Evolutionary conservation across 1,140 invertebrate species (phyloP).

Genomic region (Pachyrhynchus sulphureomaculatus): DNA sequence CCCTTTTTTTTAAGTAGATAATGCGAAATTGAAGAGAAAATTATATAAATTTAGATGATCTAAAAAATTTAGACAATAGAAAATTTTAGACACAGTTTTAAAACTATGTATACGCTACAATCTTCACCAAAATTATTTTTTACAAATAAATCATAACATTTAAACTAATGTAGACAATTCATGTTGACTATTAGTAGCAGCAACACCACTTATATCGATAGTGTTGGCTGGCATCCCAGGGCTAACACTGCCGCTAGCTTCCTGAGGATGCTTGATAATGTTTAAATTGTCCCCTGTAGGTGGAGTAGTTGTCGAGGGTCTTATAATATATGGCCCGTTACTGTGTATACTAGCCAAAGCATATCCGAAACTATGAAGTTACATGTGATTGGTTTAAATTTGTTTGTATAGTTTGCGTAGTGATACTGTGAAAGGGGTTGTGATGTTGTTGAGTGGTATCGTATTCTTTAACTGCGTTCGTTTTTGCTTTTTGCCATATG

Average conservation of each 20-base stretch:
- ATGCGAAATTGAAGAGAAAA: no score
- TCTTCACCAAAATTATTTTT: no score
- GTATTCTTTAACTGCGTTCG: constrained; percentile 55
- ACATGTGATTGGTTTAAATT: constrained; percentile 46
- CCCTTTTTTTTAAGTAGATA: no score
- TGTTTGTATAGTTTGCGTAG: constrained; percentile 30
- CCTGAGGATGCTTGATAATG: constrained; percentile 51
- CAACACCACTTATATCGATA: constrained; percentile 66
- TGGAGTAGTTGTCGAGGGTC: constrained; percentile 55
- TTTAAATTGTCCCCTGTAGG: constrained; percentile 53
- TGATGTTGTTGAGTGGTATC: constrained; percentile 43
- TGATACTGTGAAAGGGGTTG: constrained; percentile 44
- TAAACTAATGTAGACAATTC: constrained; percentile 69
- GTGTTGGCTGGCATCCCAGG: constrained; percentile 63
- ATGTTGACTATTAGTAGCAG: constrained; percentile 64
- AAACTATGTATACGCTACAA: no score
- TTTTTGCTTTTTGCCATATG: constrained; percentile 88
- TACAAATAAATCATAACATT: background rate
- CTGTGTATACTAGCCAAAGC: constrained; percentile 36
- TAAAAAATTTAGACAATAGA: no score
- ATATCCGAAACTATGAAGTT: constrained; percentile 46
- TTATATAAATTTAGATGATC: no score
- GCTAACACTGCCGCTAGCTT: constrained; percentile 63
- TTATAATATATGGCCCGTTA: constrained; percentile 50
- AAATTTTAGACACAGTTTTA: no score